A percentile compares a stretch with the other conserved stretches of the same genome.
These are phyloP conservation scores for Serilophus lunatus DNA, from an alignment of 2,113 vertebrate species.

Conservation along the genomic window DNA sequence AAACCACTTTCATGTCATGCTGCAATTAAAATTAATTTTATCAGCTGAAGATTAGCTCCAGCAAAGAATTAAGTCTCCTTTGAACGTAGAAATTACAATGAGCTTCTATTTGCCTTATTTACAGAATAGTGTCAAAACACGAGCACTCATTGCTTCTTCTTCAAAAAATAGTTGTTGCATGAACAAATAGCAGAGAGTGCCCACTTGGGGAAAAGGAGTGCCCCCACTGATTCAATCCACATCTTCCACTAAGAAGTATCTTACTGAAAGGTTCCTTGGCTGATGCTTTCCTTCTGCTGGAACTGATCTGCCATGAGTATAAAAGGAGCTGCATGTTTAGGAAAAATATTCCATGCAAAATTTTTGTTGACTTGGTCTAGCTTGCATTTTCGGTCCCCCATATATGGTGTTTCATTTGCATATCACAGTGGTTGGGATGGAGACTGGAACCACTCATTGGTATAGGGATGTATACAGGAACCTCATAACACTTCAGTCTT, in stretches of 20 bases:
- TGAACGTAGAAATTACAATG: background rate
- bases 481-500: background rate
- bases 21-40: constrained; percentile 3
- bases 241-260: background rate
- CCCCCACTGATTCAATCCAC: background rate
- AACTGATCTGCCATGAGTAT: background rate
- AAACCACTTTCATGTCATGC: background rate
- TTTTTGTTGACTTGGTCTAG: background rate
- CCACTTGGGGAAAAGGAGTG: background rate
- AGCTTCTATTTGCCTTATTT: background rate
- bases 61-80: background rate
- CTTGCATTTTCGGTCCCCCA: background rate
- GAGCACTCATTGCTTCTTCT: background rate
- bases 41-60: background rate
- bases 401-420: background rate
- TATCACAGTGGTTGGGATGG: background rate
- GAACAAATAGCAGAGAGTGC: background rate
- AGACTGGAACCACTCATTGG: background rate
- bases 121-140: background rate
- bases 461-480: background rate
- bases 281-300: background rate
- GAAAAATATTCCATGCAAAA: background rate
- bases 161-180: background rate
- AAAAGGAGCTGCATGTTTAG: background rate
- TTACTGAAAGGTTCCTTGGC: background rate